Evolutionary conservation across 1,140 invertebrate genomes (phyloP), one percentile per base, ranked within the genome.

Genomic region (Cataglyphis hispanica): DNA sequence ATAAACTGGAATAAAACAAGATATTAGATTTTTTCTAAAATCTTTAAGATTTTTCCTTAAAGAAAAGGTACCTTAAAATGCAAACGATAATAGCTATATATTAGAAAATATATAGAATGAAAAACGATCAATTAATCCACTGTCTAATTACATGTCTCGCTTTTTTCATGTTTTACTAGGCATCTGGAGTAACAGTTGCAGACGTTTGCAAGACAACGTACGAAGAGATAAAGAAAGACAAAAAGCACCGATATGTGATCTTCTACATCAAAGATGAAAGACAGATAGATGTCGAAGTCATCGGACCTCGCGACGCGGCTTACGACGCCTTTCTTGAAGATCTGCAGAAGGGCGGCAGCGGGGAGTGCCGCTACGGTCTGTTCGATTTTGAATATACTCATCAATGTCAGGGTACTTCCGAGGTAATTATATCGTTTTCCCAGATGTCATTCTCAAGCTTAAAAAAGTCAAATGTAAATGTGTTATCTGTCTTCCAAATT

Each of bases 221-320:
- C 95, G 98, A 99, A 95, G 98, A 99, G 96, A 99, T 99, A 89
- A 99, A 99, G 96, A 99, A 99, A 96, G 98, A 99, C 95, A 99
- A 99, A 96, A 99, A 99, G 93, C 98, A 99, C 96, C 98, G 98
- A 93, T 99, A 99, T 96, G 98, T 99, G 74, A 98, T 99, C 93
- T 99, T 99, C 95, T 98, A 97, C 95, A 99, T 99, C 95, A 98
- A 98, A 91, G 98, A 99, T 95, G 98, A 99, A 94, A 98, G 98
- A 95, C 98, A 98, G 96, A 98, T 98, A 93, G 98, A 98, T 95
- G 98, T 98, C 60, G 98, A 98, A 96, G 97, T 97, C 75, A 97
- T 98, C 93, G 98, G 98, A 95, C 96, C 97, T 74, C 96, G 98
- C 85, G 98, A 98, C 93, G 97, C 98, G 63, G 97, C 97, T 91